Conservation (phyloP, 2,113 vertebrate genomes). For the Poicephalus gulielmi region DNA sequence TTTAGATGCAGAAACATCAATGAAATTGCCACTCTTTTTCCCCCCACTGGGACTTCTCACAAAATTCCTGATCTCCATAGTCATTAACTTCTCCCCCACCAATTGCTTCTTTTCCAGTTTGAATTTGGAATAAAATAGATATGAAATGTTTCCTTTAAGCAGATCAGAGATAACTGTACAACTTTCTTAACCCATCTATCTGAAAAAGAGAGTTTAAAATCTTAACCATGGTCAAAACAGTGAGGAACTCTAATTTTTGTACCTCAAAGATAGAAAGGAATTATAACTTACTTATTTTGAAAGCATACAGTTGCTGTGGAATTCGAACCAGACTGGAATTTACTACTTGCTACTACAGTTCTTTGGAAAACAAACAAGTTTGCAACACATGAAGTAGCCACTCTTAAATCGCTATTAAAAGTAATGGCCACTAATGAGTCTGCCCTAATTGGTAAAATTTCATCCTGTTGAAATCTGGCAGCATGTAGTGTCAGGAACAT, state of each 20-base stretch:
- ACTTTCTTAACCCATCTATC: background rate
- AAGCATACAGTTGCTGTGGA: background rate
- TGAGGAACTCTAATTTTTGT: background rate
- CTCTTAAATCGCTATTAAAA: background rate
- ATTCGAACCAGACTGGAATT: background rate
- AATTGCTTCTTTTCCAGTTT: background rate
- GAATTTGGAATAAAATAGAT: background rate
- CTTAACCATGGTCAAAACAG: background rate
- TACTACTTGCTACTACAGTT: background rate
- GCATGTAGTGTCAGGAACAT: background rate
- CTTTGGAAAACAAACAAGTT: background rate
- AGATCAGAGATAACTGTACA: background rate
- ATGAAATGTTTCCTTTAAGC: slow-evolving; percentile 12
- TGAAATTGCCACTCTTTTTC: background rate
- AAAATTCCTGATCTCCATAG: background rate
- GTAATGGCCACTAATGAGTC: background rate
- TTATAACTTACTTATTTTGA: background rate
- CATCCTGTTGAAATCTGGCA: background rate
- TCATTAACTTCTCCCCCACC: background rate
- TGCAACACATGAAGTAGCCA: background rate
- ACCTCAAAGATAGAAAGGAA: background rate
- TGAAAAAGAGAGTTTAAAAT: background rate
- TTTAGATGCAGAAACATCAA: background rate
- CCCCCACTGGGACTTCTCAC: background rate
- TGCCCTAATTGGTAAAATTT: background rate